Percentiles rank a stretch among this genome's conserved stretches.
Conservation (phyloP, 37 sponge, comb jelly and placozoan genomes). For the Dysidea cf. avara region DNA sequence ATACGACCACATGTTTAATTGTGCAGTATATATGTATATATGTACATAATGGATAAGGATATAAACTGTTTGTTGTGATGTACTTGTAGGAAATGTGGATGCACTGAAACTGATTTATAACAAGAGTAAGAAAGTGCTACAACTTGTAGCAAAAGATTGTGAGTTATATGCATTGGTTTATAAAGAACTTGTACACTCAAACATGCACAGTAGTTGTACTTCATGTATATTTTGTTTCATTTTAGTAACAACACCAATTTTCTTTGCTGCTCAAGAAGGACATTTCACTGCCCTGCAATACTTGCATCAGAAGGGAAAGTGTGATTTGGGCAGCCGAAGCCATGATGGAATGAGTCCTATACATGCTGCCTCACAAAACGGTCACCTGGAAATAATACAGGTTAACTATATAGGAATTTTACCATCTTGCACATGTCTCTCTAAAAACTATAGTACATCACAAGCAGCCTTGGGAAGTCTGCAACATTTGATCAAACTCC, state of each 20-base stretch:
- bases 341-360: constrained; percentile 70
- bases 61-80: no score
- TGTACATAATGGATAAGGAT: background rate
- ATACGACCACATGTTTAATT: no score
- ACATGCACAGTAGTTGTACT: background rate
- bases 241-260: constrained; percentile 76
- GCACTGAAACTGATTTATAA: constrained; percentile 40
- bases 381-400: constrained; percentile 70
- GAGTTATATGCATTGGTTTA: background rate
- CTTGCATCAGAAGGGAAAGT: constrained; percentile 56
- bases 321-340: constrained; percentile 32
- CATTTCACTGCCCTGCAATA: constrained; percentile 57
- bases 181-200: background rate
- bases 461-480: constrained; percentile 36
- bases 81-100: constrained; percentile 71
- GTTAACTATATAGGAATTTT: constrained; percentile 8
- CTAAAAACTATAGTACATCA: constrained; percentile 49
- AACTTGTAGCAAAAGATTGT: constrained; percentile 62
- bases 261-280: constrained; percentile 80
- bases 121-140: constrained; percentile 52
- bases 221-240: background rate
- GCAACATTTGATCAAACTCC: constrained; percentile 49
- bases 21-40: no score
- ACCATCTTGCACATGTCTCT: background rate
- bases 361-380: constrained; percentile 79